phyloP scores from a whole-genome alignment of 2,113 vertebrate species.

The Sialia sialis region DNA sequence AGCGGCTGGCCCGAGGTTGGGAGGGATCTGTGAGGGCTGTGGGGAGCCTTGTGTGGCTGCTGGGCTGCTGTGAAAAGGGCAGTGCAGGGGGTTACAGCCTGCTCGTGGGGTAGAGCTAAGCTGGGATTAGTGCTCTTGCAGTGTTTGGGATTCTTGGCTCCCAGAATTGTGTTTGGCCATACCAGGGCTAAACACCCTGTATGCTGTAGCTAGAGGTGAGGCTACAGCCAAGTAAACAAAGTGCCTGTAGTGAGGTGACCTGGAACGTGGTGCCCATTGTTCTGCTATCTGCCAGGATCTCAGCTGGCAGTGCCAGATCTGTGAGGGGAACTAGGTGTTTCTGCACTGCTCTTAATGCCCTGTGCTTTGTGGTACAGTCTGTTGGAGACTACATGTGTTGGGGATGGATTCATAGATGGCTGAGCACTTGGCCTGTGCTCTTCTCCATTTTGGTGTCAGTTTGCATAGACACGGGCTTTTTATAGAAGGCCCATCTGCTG shows the following conservation, averaged over 20 bases:
- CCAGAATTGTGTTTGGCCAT: not conserved
- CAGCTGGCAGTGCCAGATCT: not conserved
- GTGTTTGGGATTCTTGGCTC: not conserved
- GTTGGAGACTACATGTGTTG: accelerated
- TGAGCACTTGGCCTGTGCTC: not conserved
- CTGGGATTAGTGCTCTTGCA: not conserved
- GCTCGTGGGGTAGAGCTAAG: not conserved
- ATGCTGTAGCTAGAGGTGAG: accelerated
- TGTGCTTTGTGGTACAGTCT: not conserved
- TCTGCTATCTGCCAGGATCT: not conserved
- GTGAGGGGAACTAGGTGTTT: accelerated
- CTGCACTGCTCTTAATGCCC: not conserved
- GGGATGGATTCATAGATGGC: accelerated
- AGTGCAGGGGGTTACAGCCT: not conserved
- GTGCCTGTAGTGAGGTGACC: not conserved
- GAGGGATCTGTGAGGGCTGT: accelerated
- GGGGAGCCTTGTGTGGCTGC: accelerated
- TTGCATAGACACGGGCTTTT: not conserved
- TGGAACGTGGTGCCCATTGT: not conserved
- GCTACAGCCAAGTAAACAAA: not conserved
- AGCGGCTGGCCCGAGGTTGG: not conserved
- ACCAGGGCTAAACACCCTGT: not conserved
- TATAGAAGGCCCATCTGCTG: not conserved
- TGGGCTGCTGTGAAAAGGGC: not conserved
- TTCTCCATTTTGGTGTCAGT: not conserved